Conservation (phyloP, 1,140 invertebrate genomes). For the Halesus radiatus region DNA sequence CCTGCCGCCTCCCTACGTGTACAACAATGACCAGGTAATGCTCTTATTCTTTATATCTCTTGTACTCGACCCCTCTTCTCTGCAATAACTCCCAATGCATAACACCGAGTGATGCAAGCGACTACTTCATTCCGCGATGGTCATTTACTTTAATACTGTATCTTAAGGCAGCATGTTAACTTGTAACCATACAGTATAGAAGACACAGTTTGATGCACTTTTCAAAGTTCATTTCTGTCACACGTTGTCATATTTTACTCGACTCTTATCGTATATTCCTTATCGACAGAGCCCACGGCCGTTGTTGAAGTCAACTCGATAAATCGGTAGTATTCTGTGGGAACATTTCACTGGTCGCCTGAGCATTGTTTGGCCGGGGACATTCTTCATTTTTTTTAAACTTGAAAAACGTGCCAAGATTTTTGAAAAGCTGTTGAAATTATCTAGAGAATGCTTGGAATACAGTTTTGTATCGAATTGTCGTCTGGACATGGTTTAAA, state of each 20-base stretch:
- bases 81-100: too few species aligned
- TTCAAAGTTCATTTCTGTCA: background rate
- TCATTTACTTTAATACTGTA: too few species aligned
- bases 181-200: too few species aligned
- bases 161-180: too few species aligned
- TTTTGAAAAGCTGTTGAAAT: background rate
- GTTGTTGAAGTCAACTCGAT: background rate
- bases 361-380: background rate
- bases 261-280: conserved; percentile 24
- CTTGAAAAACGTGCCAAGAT: conserved; percentile 7
- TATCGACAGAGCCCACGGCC: conserved; percentile 27
- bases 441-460: too few species aligned
- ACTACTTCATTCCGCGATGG: too few species aligned
- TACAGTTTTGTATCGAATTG: too few species aligned
- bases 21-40: conserved; percentile 84
- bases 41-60: too few species aligned
- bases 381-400: conserved; percentile 5
- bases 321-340: conserved; percentile 6
- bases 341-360: conserved; percentile 19
- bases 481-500: too few species aligned
- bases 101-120: too few species aligned
- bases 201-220: background rate
- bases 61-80: too few species aligned
- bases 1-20: conserved; percentile 80
- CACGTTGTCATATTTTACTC: conserved; percentile 23